Evolutionary conservation across 2,797 vertebrate genomes (phyloP), one percentile per base, ranked within the genome.

Genomic region (Paguma larvata): DNA sequence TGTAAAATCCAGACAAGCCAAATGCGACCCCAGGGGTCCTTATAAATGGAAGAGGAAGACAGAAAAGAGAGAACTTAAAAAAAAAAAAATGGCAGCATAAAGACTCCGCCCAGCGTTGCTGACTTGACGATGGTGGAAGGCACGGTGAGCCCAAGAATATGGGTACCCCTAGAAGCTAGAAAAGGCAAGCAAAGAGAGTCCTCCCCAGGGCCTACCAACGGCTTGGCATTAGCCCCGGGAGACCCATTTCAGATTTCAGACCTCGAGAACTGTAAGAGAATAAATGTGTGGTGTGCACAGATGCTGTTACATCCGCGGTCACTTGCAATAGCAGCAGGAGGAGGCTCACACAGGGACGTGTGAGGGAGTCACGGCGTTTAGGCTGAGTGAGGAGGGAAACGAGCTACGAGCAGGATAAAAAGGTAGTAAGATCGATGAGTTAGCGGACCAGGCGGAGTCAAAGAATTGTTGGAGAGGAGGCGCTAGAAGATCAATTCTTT

Each of bases 281-380:
- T 18, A 46, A 9, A 63, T 51, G 0, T 56, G 48, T 44, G 30
- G 7, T 72, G 21, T 38, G 44, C 77, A 30, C 72, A 73, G 9
- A 59, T 59, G 23, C 25, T 25, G 9, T 21, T 32, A n/a, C 7
- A 23, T 44, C 25, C 16, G n/a, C 3, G 30, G n/a, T 12, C 2
- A 15, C 41, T 38, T 80, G n/a, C 62, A 16, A 67, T 0, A 80
- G 82, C 73, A 44, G 77, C 70, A 41, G 4, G 1, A 6, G 18
- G 48, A 89, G 38, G 34, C 12, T 11, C 2, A 34, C 9, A 32
- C 4, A 10, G 62, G 62, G 15, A 1, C 11, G 1, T 0, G 6
- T 9, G 4, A 77, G 68, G 79, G 82, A 90, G n/a, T 23, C 16
- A 18, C 6, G 16, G 62, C 19, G 3, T n/a, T 73, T 53, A 19